A percentile compares a stretch with the other conserved stretches of the same genome.
Conservation (phyloP, 2,888 invertebrate genomes). For the Athalia cordata region DNA sequence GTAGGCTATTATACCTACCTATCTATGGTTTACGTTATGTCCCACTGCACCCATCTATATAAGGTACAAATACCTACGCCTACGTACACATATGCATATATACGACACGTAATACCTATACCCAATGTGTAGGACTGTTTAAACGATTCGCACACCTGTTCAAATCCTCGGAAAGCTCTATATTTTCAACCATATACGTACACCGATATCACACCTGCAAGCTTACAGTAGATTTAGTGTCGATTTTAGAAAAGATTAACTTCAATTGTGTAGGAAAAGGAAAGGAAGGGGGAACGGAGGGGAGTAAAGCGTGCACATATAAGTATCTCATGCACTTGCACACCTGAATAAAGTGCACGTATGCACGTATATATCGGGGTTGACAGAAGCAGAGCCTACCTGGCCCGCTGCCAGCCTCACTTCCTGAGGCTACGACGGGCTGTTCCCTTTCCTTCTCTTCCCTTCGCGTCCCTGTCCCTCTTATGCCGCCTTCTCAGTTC, state of each 20-base stretch:
- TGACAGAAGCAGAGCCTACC: slow-evolving; percentile 67
- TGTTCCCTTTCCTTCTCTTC: slow-evolving; percentile 51
- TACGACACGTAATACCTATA: background rate
- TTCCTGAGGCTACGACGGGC: slow-evolving; percentile 46
- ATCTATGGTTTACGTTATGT: too few species aligned
- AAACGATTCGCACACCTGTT: slow-evolving; percentile 31
- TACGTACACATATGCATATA: background rate
- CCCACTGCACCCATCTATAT: too few species aligned
- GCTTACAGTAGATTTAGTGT: too few species aligned
- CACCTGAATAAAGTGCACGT: too few species aligned
- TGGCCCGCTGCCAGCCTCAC: slow-evolving; percentile 66
- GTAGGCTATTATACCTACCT: slow-evolving; percentile 22
- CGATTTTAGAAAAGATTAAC: too few species aligned
- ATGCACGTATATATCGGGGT: slow-evolving; percentile 33
- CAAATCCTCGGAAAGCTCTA: slow-evolving; percentile 2
- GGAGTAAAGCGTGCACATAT: too few species aligned
- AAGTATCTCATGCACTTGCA: too few species aligned
- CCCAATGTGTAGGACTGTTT: background rate
- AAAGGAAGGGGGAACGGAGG: too few species aligned
- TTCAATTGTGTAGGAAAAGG: too few species aligned
- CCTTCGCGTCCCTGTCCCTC: slow-evolving; percentile 40
- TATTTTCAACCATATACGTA: background rate
- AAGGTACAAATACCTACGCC: too few species aligned
- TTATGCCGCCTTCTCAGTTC: slow-evolving; percentile 46
- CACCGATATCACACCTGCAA: background rate